phyloP scores from a whole-genome alignment of 1,140 invertebrate genomes.

The Drosophila sechellia region DNA sequence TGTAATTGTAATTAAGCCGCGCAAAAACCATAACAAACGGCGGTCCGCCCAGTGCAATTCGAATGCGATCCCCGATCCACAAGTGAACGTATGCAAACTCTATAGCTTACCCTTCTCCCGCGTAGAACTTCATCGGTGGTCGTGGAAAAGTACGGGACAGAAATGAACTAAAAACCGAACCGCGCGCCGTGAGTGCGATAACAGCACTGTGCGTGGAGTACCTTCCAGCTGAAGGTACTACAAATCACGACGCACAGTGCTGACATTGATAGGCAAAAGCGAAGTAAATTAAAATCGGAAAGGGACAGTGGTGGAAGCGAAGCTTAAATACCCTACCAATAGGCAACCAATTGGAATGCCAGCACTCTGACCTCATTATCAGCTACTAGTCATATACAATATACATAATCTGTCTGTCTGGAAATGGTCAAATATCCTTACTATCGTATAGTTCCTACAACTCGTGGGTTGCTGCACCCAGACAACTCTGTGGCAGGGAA shows the following conservation, averaged over 20 bases:
- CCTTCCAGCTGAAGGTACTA: constrained; percentile 38
- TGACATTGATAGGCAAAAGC: constrained; percentile 44
- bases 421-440: no score
- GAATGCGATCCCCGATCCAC: constrained; percentile 10
- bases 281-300: constrained; percentile 15
- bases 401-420: neutral
- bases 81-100: neutral
- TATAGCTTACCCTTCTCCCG: constrained; percentile 21
- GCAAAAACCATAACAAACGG: constrained; percentile 4
- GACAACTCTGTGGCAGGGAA: constrained; percentile 1
- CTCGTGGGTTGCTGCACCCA: no score
- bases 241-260: constrained; percentile 53
- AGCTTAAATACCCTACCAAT: neutral
- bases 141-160: constrained; percentile 63
- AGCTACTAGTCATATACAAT: no score
- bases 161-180: constrained; percentile 32
- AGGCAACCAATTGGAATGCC: neutral
- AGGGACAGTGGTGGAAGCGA: neutral
- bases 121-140: constrained; percentile 32
- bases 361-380: no score
- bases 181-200: constrained; percentile 51
- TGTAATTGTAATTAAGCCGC: constrained; percentile 34
- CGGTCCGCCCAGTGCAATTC: constrained; percentile 20
- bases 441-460: no score
- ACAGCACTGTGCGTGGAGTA: constrained; percentile 70